Percentiles rank a stretch among this genome's conserved stretches.
phyloP scores from a whole-genome alignment of 2,113 vertebrate species.

The Aldabrachelys gigantea region DNA sequence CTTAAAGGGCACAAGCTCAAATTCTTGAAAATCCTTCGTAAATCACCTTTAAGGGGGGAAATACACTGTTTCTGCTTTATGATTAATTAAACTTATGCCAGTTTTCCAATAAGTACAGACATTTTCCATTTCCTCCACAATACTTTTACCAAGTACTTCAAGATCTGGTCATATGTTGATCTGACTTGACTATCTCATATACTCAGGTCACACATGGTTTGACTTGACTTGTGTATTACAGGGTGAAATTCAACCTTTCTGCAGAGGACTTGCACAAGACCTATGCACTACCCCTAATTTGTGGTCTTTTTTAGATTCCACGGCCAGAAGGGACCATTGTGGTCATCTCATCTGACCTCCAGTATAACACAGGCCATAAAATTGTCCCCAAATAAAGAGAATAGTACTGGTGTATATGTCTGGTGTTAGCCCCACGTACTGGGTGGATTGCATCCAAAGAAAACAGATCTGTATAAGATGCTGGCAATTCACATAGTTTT shows the following conservation, averaged over 20 bases:
- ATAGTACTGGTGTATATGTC: too few relatives aligned
- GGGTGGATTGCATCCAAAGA: background rate
- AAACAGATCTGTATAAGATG: background rate
- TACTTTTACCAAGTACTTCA: background rate
- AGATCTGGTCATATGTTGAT: background rate
- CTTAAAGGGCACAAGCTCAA: too few relatives aligned
- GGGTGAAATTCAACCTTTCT: background rate
- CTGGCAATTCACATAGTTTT: background rate
- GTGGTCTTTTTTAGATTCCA: background rate
- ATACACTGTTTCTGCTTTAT: too few relatives aligned
- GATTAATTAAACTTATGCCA: background rate
- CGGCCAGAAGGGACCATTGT: background rate
- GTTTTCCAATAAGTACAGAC: fast-evolving
- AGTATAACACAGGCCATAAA: background rate
- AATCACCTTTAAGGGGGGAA: too few relatives aligned
- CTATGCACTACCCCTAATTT: background rate
- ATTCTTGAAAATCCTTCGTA: too few relatives aligned
- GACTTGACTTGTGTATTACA: background rate
- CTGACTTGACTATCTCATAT: background rate
- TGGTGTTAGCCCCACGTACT: too few relatives aligned
- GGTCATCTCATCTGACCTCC: too few relatives aligned
- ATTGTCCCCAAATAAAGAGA: background rate
- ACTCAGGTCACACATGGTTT: background rate
- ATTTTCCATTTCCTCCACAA: background rate
- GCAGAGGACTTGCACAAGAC: background rate